Evolutionary conservation across 2,888 invertebrate genomes (phyloP).

Genomic region (Lasioglossum marginatum): DNA sequence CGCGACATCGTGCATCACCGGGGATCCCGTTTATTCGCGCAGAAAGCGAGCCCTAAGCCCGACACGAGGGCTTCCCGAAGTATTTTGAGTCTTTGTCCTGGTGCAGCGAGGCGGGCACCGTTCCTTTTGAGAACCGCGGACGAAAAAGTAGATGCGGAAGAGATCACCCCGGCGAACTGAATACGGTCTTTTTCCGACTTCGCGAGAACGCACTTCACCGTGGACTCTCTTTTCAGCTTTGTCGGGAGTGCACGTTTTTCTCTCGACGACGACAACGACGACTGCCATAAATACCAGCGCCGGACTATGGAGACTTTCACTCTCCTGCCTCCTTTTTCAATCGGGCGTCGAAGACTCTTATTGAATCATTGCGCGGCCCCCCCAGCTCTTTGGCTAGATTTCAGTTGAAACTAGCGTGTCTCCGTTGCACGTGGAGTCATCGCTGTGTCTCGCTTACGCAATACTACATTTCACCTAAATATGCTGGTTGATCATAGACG

Average conservation of each 20-base stretch:
- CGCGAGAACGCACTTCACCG: neutral
- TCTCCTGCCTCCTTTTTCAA: constrained; percentile 26
- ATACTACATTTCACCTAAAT: neutral
- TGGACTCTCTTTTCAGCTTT: neutral
- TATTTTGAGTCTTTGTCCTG: constrained; percentile 26
- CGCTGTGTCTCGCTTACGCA: constrained; percentile 4
- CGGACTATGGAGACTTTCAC: constrained; percentile 28
- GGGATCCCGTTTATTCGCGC: neutral
- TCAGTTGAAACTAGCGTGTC: neutral
- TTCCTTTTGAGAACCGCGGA: constrained; percentile 18
- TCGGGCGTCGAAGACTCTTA: constrained; percentile 16
- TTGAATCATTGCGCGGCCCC: neutral
- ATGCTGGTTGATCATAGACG: neutral
- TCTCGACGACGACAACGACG: neutral
- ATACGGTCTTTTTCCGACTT: neutral
- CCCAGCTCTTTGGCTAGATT: neutral
- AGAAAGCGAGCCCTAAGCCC: neutral
- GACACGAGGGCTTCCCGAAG: constrained; percentile 12
- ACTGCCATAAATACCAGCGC: constrained; percentile 11
- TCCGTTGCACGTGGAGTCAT: neutral
- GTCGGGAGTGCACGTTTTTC: constrained; percentile 22
- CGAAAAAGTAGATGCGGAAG: constrained; percentile 29
- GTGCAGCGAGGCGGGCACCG: constrained; percentile 1
- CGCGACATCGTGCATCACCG: no score
- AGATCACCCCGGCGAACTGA: constrained; percentile 13